These are phyloP conservation scores for Camarhynchus parvulus DNA, from an alignment of 2,113 vertebrate genomes.

Conservation along the genomic window DNA sequence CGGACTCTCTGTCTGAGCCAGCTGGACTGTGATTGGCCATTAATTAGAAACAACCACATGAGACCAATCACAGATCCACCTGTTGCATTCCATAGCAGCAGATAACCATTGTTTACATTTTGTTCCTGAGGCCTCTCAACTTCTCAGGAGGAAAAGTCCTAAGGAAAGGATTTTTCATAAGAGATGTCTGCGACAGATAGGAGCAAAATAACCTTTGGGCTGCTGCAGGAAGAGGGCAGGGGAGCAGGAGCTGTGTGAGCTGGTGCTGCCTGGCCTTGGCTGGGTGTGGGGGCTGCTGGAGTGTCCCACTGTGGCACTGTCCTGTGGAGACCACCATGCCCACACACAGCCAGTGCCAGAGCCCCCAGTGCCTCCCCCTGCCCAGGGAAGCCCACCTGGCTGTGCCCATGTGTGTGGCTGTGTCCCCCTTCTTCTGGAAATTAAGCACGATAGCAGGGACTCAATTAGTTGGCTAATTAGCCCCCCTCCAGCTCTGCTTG, in stretches of 20 bases:
- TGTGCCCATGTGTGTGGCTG: accelerated
- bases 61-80: too few relatives aligned
- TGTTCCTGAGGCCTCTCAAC: too few relatives aligned
- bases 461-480: background rate
- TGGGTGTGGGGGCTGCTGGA: background rate
- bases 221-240: background rate
- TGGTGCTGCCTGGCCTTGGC: background rate
- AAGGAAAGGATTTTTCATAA: too few relatives aligned
- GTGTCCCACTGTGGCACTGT: background rate
- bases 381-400: background rate
- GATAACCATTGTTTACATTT: too few relatives aligned
- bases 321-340: accelerated
- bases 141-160: too few relatives aligned
- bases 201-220: background rate
- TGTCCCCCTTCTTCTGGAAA: background rate
- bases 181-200: background rate
- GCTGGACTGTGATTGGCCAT: too few relatives aligned
- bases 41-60: too few relatives aligned
- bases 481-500: background rate
- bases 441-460: accelerated
- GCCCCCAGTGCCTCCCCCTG: accelerated
- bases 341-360: accelerated
- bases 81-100: too few relatives aligned
- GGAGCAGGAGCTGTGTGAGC: background rate
- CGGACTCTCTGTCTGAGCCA: too few relatives aligned